Evolutionary conservation across 2,113 vertebrate genomes (phyloP).

Genomic region (Martes martes): DNA sequence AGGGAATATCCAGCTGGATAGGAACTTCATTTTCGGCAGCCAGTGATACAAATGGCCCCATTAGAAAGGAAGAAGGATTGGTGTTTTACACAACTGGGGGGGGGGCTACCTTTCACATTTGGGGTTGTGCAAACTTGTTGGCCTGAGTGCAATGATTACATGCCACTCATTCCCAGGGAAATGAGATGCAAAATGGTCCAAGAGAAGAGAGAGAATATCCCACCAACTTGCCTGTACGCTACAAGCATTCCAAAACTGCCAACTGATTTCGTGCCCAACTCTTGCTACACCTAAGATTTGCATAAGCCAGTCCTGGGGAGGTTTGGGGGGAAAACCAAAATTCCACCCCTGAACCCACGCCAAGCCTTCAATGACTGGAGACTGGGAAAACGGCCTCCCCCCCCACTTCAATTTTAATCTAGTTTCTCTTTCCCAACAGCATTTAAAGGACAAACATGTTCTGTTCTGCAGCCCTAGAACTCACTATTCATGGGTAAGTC

Average conservation of each 20-base stretch:
- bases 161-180: neutral
- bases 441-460: conserved; percentile 55
- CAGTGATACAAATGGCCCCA: neutral
- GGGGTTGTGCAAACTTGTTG: neutral
- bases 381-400: conserved; percentile 8
- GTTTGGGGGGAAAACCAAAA: conserved; percentile 67
- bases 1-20: neutral
- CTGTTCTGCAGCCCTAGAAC: conserved; percentile 50
- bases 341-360: conserved; percentile 50
- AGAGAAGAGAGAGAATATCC: neutral
- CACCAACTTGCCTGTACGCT: neutral
- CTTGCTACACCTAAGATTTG: conserved; percentile 68
- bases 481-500: conserved; percentile 30
- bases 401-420: conserved; percentile 35
- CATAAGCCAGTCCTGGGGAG: conserved; percentile 60
- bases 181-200: neutral
- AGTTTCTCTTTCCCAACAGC: conserved; percentile 62
- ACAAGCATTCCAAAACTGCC: neutral
- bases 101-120: neutral
- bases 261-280: conserved; percentile 36
- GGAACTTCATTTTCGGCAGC: neutral
- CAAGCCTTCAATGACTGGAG: conserved; percentile 35
- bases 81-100: neutral
- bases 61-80: neutral
- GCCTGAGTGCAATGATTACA: neutral